Base-by-base conservation (phyloP, 2,797 vertebrate genomes). In the Myotis pilosus region DNA sequence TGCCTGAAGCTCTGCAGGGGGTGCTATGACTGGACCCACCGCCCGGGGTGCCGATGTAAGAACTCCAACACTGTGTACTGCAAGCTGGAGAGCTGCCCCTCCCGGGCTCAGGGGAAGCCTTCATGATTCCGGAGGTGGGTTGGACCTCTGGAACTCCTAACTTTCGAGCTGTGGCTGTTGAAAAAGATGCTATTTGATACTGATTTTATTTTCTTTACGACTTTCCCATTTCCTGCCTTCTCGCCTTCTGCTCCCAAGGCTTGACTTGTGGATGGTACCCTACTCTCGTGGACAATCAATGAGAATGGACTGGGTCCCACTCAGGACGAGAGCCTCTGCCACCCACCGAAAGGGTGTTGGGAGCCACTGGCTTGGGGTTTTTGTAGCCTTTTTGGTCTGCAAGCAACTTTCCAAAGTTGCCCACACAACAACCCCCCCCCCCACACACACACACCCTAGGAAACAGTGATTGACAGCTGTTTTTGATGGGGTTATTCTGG, bases 61-160 rank as follows among this genome's bases (percentile, higher is more conserved):
- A 99, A 99, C 99, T 99, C 99, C 97, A 99, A 99, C 98, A 99
- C 99, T 5, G 99, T 99, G 96, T 99, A 99, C 98, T 99, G 99
- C 98, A 99, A 99, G 98, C 99, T 99, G 99, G 99, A 99, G 98
- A 99, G 98, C 98, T 99, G 99, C 98, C 98, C 98, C 47, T 97
- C 98, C 1, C 96, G 97, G 89, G 97, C 95, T 84, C 99, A 98
- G 98, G 99, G 98, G 74, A 99, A 99, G 94, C 99, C 98, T 13
- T 99, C 99, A 98, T 99, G 99, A 99, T 98, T 97, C 89, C 84
- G 98, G 97, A 96, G 96, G 97, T 92, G 97, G 96, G 69, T 71
- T 91, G 88, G 71, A 60, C 92, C 98, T 97, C 95, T 80, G 92
- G 95, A 95, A 75, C 92, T 44, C 95, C 82, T 38, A 15, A 72